Base-by-base conservation (phyloP, 2,888 invertebrate genomes). In the Eupithecia exiguata region DNA sequence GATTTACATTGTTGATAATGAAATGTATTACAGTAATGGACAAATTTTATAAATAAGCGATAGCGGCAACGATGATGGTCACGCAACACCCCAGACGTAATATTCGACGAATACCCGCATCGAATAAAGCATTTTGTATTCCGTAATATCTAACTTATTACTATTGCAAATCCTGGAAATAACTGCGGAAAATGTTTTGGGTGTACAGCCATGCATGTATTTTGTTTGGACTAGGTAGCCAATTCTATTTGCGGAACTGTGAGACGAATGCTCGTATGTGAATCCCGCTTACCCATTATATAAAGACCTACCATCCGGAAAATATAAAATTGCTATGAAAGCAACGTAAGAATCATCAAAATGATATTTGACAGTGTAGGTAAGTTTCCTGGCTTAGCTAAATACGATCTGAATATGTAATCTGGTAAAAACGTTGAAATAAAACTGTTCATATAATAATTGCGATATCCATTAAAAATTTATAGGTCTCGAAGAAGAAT, bases 11-110 rank as follows among this genome's bases (percentile, higher is more conserved):
- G 83, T 66, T 82, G 83, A 87, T 85, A 86, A 86, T 86, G 81
- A 84, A 87, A 84, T 83, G 83, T 86, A 87, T 86, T 88, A 84
- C 81, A 72, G 84, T 90, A 89, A 89, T 89, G 87, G 87, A 84
- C 81, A 84, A 80, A 81, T 82, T 75, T 84, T 84, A 82, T 83
- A 83, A 83, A 84, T 81, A 83, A 82, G 82, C 81, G 79, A 82
- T 80, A 80, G 79, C 77, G 79, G 78, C 80, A 85, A 86, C 84
- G 86, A 84, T 87, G 86, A 87, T 86, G 82, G 84, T 79, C 89
- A 89, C 88, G 89, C 88, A 82, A 89, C 75, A 82, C 77, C 74
- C 9, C 75, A 69, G 65, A 69, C 75, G 49, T 71, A 69, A 76
- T 73, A 73, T 73, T 66, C 36, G 69, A 62, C 68, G 70, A 73